Percentiles rank a stretch among this genome's conserved stretches.
Conservation (phyloP, 2,113 vertebrate species). For the Asarcornis scutulata region DNA sequence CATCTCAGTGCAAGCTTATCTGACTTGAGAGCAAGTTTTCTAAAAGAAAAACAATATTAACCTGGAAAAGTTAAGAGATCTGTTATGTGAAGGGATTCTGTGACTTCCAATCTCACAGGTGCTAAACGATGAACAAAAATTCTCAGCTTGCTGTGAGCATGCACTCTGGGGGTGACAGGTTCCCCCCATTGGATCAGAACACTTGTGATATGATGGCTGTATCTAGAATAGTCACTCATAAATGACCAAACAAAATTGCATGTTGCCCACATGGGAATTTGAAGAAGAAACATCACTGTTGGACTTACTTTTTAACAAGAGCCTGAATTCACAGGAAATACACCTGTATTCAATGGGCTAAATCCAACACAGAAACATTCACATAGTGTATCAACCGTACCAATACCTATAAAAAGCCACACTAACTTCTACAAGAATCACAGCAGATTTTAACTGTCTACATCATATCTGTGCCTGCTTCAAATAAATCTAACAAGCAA, state of each 20-base stretch:
- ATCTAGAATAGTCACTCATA: background rate
- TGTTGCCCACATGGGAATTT: background rate
- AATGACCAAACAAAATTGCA: background rate
- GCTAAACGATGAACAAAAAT: background rate
- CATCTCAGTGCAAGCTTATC: background rate
- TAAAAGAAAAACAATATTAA: background rate
- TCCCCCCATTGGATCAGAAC: background rate
- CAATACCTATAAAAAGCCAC: background rate
- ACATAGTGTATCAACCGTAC: background rate
- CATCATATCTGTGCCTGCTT: background rate
- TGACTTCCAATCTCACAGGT: background rate
- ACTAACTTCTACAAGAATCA: background rate
- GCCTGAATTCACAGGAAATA: background rate
- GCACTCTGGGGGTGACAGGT: background rate
- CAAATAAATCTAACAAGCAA: background rate
- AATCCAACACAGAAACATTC: background rate
- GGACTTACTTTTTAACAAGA: background rate
- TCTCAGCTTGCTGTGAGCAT: background rate
- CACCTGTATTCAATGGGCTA: background rate
- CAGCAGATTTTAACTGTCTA: background rate
- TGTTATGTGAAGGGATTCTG: background rate
- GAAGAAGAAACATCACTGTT: background rate
- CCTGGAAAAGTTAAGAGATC: background rate
- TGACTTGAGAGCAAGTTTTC: background rate
- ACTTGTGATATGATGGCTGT: accelerated